A percentile compares a stretch with the other conserved stretches of the same genome.
Conservation (phyloP, 2,113 vertebrate species). For the Forbesichthys agassizii region DNA sequence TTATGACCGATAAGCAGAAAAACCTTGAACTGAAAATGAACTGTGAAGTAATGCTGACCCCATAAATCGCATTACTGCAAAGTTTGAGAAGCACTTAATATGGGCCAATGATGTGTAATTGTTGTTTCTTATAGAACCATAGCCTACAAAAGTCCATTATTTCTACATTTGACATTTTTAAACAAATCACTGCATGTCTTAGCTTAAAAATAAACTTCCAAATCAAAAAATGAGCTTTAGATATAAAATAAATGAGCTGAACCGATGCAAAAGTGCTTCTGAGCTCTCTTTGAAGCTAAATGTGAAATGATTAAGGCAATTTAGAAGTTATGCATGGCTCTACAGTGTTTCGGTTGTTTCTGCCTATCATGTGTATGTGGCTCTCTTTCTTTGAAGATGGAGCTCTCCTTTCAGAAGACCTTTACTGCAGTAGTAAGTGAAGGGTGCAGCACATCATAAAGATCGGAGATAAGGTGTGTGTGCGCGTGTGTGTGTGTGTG, state of each 20-base stretch:
- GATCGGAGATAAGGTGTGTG: slow-evolving; percentile 62
- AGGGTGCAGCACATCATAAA: slow-evolving; percentile 74
- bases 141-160: too few relatives aligned
- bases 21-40: slow-evolving; percentile 54
- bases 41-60: slow-evolving; percentile 13
- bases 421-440: slow-evolving; percentile 71
- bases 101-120: neutral
- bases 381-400: slow-evolving; percentile 66
- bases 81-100: slow-evolving; percentile 12
- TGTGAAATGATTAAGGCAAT: slow-evolving; percentile 68
- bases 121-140: too few relatives aligned
- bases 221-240: slow-evolving; percentile 9
- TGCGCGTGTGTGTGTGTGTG: slow-evolving; percentile 2
- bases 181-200: too few relatives aligned
- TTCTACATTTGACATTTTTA: too few relatives aligned
- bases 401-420: slow-evolving; percentile 58
- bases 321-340: slow-evolving; percentile 50
- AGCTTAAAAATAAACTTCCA: neutral
- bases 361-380: neutral
- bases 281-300: slow-evolving; percentile 71
- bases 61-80: neutral
- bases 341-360: neutral
- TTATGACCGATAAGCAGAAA: slow-evolving; percentile 29
- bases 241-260: slow-evolving; percentile 37
- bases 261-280: slow-evolving; percentile 41